A percentile compares a stretch with the other conserved stretches of the same genome.
Conservation (phyloP, 2,797 vertebrate species). For the Muscicapa striata region DNA sequence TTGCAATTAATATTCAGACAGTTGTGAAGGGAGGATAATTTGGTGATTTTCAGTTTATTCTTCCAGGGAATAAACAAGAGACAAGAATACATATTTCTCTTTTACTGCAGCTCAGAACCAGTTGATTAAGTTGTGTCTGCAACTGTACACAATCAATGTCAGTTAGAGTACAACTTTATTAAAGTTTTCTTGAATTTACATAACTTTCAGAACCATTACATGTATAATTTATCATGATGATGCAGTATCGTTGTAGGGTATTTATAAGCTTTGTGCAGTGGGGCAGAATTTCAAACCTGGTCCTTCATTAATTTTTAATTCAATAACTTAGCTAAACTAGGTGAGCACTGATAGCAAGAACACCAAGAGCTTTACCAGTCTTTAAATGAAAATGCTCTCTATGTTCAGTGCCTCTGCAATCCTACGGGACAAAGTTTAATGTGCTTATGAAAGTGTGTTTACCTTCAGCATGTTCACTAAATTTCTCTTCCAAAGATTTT, state of each 20-base stretch:
- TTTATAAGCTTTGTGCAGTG: slow-evolving; percentile 70
- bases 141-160: slow-evolving; percentile 70
- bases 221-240: slow-evolving; percentile 76
- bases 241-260: slow-evolving; percentile 62
- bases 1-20: slow-evolving; percentile 76
- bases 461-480: slow-evolving; percentile 1
- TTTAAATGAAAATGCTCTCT: slow-evolving; percentile 46
- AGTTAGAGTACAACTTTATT: slow-evolving; percentile 76
- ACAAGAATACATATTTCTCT: slow-evolving; percentile 46
- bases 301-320: slow-evolving; percentile 76
- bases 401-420: background rate
- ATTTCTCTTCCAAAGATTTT: slow-evolving; percentile 13
- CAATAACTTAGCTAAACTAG: slow-evolving; percentile 62
- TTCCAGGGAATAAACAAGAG: slow-evolving; percentile 73
- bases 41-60: slow-evolving; percentile 76
- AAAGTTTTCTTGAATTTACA: slow-evolving; percentile 77
- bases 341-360: slow-evolving; percentile 55
- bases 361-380: slow-evolving; percentile 11
- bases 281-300: slow-evolving; percentile 75
- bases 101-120: slow-evolving; percentile 57
- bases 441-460: background rate
- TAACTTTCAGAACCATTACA: slow-evolving; percentile 76
- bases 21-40: slow-evolving; percentile 75
- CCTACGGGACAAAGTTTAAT: background rate
- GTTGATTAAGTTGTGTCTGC: slow-evolving; percentile 70